These are phyloP conservation scores for Blomia tropicalis DNA, from an alignment of 2,888 invertebrate genomes.

Conservation along the genomic window DNA sequence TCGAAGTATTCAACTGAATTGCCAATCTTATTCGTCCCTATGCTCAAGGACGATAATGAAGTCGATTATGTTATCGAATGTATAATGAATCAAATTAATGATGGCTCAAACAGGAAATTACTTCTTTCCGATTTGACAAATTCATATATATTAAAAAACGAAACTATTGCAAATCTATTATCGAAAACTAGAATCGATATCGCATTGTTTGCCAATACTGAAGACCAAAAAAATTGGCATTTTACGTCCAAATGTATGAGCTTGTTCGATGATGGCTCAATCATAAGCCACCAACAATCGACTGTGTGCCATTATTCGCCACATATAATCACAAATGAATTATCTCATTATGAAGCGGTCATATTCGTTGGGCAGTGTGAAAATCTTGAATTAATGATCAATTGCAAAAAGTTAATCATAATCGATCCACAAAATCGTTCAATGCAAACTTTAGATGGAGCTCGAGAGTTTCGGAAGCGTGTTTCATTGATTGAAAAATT, in stretches of 20 bases:
- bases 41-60: background rate
- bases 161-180: too few relatives aligned
- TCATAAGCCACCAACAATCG: too few relatives aligned
- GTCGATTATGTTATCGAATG: background rate
- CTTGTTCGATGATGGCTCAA: background rate
- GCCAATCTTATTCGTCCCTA: slow-evolving; percentile 19
- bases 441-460: background rate
- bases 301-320: background rate
- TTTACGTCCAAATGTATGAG: background rate
- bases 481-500: slow-evolving; percentile 24
- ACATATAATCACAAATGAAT: background rate
- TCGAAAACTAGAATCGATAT: background rate
- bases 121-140: slow-evolving; percentile 1
- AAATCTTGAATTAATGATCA: slow-evolving; percentile 7
- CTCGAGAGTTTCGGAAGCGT: slow-evolving; percentile 22
- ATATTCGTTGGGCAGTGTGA: slow-evolving; percentile 18
- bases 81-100: background rate
- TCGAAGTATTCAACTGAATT: background rate
- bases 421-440: background rate
- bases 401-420: slow-evolving; percentile 12
- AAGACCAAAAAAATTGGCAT: too few relatives aligned
- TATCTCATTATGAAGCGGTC: slow-evolving; percentile 13
- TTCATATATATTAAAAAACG: background rate
- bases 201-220: background rate
- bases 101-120: background rate